Evolutionary conservation across 2,797 vertebrate species (phyloP).

Genomic region (Eulemur coronatus): DNA sequence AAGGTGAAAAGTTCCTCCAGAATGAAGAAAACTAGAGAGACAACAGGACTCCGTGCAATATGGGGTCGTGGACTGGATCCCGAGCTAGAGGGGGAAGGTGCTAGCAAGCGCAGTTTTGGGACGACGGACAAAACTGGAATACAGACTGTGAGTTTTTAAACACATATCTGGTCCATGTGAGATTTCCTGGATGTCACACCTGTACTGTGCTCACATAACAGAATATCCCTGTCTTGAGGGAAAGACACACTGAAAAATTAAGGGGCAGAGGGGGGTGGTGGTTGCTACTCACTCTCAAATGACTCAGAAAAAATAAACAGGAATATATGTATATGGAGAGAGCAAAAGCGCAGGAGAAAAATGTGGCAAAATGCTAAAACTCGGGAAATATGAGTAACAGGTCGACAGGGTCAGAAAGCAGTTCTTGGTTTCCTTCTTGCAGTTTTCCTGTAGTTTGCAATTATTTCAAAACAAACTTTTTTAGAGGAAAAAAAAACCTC

Average conservation of each 20-base stretch:
- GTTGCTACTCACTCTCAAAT: not conserved
- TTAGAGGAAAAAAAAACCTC: not conserved
- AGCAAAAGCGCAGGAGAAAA: not conserved
- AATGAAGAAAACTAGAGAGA: not conserved
- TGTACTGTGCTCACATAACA: not conserved
- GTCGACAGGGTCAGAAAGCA: not conserved
- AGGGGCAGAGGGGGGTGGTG: not conserved
- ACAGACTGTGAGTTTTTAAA: not conserved
- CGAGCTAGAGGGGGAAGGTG: too few relatives aligned
- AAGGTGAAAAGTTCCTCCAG: not conserved
- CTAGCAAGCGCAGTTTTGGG: not conserved
- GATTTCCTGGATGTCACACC: not conserved
- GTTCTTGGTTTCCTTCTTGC: not conserved
- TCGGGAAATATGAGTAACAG: rapidly evolving
- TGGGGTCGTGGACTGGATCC: not conserved
- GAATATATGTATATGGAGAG: rapidly evolving
- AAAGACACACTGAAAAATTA: not conserved
- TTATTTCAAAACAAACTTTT: not conserved
- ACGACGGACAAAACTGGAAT: not conserved
- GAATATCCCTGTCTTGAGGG: not conserved
- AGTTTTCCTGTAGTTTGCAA: not conserved
- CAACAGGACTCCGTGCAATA: rapidly evolving
- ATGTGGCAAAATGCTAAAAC: not conserved
- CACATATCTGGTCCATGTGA: not conserved
- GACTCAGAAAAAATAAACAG: not conserved